Evolutionary conservation across 2,888 invertebrate genomes (phyloP).

Genomic region (Polia nebulosa): DNA sequence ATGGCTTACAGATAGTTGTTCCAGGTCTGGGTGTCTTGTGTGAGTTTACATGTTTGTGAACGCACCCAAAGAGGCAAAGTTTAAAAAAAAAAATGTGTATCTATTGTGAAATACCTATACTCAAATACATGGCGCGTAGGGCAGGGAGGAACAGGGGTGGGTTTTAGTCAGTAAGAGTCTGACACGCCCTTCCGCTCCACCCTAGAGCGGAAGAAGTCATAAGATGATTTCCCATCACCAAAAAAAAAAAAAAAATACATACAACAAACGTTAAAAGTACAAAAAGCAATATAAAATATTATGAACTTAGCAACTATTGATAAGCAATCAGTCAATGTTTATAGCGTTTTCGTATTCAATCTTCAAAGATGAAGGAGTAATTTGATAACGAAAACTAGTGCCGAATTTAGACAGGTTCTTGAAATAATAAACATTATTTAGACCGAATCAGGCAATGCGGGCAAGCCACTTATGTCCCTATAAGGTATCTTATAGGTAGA

Average conservation of each 20-base stretch:
- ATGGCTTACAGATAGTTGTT: too few relatives aligned
- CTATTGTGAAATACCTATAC: too few relatives aligned
- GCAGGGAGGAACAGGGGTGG: too few relatives aligned
- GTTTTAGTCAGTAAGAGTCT: too few relatives aligned
- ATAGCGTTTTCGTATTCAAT: constrained; percentile 5
- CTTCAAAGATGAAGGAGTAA: constrained; percentile 11
- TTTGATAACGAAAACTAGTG: not conserved
- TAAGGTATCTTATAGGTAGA: not conserved
- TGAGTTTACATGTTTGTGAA: too few relatives aligned
- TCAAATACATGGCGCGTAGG: too few relatives aligned
- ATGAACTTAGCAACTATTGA: constrained; percentile 13
- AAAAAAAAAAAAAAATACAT: not conserved
- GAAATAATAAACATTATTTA: not conserved
- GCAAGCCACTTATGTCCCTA: not conserved
- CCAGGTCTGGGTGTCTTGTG: too few relatives aligned
- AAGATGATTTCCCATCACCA: too few relatives aligned
- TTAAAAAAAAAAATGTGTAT: too few relatives aligned
- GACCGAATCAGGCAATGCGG: not conserved
- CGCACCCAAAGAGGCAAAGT: too few relatives aligned
- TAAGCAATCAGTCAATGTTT: constrained; percentile 25
- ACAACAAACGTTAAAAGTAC: not conserved
- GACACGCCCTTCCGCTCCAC: too few relatives aligned
- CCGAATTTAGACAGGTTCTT: constrained; percentile 1
- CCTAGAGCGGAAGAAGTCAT: too few relatives aligned
- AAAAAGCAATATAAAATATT: not conserved